Evolutionary conservation across 2,797 vertebrate species (phyloP), one percentile per base, ranked within the genome.

Genomic region (Microchirus variegatus): DNA sequence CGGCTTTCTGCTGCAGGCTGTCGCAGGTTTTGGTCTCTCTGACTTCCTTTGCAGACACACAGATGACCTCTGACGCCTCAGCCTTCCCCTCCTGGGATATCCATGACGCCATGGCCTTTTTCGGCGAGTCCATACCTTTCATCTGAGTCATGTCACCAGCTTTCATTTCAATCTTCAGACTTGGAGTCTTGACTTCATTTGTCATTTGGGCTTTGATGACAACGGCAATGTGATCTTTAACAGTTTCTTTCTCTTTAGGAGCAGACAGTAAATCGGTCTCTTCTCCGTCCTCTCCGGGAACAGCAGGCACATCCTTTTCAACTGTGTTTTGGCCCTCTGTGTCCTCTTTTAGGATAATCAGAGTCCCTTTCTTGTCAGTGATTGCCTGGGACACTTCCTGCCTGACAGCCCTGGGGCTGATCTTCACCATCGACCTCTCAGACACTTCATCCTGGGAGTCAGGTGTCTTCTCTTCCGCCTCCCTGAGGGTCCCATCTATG

Each of bases 291-390:
- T 76, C 76, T 35, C 31, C 59, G 2, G 54, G 53, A 50, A 53
- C 42, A 5, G 10, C 9, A 13, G 31, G 11, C 48, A 68, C 70
- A 10, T 64, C 70, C n/a, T 65, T 60, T 19, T 62, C 75, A 37
- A 12, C 63, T 0, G 1, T 62, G 48, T 70, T 65, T 38, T 55
- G 38, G 16, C 19, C 63, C 35, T 82, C 79, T 0, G 17, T 2
- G 57, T 77, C 87, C 15, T 94, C 95, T 79, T 93, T 94, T 85
- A 96, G 90, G 74, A 96, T 94, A 14, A 95, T 91, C 70, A 96
- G 90, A 7, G 88, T 85, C 35, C 89, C 91, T 63, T 80, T 87
- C 75, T 92, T 94, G 73, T 95, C 93, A 58, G n/a, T 82, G 84
- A 70, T 85, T 88, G 84, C 88, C 79, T 94, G 92, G 64, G 93